A percentile compares a stretch with the other conserved stretches of the same genome.
Evolutionary conservation across 2,797 vertebrate species (phyloP).

Genomic region (Phataginus tricuspis): DNA sequence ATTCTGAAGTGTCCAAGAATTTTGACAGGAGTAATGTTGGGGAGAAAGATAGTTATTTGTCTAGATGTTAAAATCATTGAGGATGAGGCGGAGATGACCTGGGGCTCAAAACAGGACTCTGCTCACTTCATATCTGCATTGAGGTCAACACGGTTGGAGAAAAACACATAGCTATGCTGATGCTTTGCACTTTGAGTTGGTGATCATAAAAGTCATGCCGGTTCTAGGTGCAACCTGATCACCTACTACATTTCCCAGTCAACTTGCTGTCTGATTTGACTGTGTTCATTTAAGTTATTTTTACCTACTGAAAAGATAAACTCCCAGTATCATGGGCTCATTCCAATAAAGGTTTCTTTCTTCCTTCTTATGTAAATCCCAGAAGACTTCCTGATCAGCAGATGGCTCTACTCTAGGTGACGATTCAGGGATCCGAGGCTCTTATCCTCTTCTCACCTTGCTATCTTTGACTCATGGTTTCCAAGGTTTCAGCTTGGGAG

Average conservation of each 20-base stretch:
- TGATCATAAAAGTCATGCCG: not conserved
- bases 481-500: not conserved
- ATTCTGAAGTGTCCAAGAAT: slow-evolving; percentile 18
- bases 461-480: slow-evolving; percentile 7
- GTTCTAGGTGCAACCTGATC: not conserved
- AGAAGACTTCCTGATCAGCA: not conserved
- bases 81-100: not conserved
- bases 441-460: not conserved
- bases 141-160: not conserved
- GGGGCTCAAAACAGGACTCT: not conserved
- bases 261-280: not conserved
- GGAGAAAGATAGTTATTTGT: slow-evolving; percentile 22
- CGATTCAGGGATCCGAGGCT: not conserved
- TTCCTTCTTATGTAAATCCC: slow-evolving; percentile 33
- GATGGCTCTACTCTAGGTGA: not conserved
- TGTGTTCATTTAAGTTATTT: not conserved
- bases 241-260: not conserved
- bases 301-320: not conserved
- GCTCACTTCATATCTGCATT: not conserved
- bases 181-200: slow-evolving; percentile 21
- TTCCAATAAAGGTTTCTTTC: slow-evolving; percentile 6
- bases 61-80: slow-evolving; percentile 21
- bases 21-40: not conserved
- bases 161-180: not conserved
- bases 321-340: not conserved